A percentile compares a stretch with the other conserved stretches of the same genome.
phyloP scores from a whole-genome alignment of 2,113 vertebrate species.

The Onychorhynchus coronatus region DNA sequence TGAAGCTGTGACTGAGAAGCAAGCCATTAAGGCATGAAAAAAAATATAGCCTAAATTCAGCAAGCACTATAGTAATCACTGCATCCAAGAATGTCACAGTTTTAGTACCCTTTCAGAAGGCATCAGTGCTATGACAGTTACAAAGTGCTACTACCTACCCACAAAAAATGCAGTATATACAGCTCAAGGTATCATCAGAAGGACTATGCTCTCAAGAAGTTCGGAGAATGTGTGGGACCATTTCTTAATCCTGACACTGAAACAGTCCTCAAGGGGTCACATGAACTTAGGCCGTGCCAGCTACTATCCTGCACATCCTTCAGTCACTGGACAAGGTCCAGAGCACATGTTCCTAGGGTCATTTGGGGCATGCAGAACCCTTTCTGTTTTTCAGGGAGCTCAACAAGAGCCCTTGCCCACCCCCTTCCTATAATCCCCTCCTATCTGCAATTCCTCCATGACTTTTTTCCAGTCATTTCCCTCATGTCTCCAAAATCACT shows the following conservation, averaged over 20 bases:
- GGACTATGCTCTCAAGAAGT: not conserved
- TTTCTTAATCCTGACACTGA: not conserved
- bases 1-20: not conserved
- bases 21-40: not conserved
- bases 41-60: not conserved
- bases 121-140: not conserved
- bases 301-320: not conserved
- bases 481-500: not conserved
- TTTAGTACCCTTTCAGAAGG: not conserved
- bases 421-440: not conserved
- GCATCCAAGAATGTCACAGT: not conserved
- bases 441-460: not conserved
- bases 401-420: not conserved
- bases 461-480: not conserved
- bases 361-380: rapidly evolving
- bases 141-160: not conserved
- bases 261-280: not conserved
- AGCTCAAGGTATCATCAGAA: not conserved
- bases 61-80: not conserved
- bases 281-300: not conserved
- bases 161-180: not conserved
- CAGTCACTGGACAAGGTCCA: not conserved
- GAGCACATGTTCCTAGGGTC: not conserved
- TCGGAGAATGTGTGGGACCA: not conserved
- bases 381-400: not conserved